Evolutionary conservation across 1,140 invertebrate species (phyloP), one percentile per base, ranked within the genome.

Genomic region (Drosophila nannoptera): DNA sequence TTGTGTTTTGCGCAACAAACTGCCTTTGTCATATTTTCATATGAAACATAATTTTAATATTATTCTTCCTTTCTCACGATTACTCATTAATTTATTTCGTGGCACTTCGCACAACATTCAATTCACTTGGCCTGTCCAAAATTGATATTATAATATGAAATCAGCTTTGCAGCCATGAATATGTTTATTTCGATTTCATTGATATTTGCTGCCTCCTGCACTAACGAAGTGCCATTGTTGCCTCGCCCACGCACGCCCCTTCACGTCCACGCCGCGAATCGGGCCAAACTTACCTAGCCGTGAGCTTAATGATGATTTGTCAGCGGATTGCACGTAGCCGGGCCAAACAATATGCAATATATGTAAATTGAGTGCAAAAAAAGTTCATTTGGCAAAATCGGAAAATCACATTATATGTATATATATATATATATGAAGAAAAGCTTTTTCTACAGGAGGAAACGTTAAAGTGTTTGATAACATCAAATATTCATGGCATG

Each of bases 221-320:
- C 82, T 84, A 84, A 84, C 81, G 81, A 84, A 86, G 64, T 56
- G 29, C 81, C 67, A 84, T 84, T 84, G 81, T 84, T 77, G 55
- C 29, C 72, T 59, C 49, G 56, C 61, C 55, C 46, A 53, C 45
- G 43, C 35, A 8, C 22, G 11, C 29, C 33, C n/a, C 7, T 4
- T 36, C 14, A 14, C 12, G 4, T 40, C 4, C 14, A 45, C 14
- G 29, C 4, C 29, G 67, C 7, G 36, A 60, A 32, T 50, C 22
- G 58, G 22, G 29, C 38, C 22, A 73, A 65, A 22, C 68, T 75
- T 64, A 73, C 62, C 60, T 73, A 68, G 73, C 45, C 50, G 63
- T 52, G 62, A 62, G 69, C 62, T 78, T 83, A 83, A 83, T 84
- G 80, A 83, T 49, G 69, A 83, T 84, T 83, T 86, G 69, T 84